A percentile compares a stretch with the other conserved stretches of the same genome.
These are phyloP conservation scores for Chaetodon auriga DNA, from an alignment of 2,113 vertebrate species.

Conservation along the genomic window DNA sequence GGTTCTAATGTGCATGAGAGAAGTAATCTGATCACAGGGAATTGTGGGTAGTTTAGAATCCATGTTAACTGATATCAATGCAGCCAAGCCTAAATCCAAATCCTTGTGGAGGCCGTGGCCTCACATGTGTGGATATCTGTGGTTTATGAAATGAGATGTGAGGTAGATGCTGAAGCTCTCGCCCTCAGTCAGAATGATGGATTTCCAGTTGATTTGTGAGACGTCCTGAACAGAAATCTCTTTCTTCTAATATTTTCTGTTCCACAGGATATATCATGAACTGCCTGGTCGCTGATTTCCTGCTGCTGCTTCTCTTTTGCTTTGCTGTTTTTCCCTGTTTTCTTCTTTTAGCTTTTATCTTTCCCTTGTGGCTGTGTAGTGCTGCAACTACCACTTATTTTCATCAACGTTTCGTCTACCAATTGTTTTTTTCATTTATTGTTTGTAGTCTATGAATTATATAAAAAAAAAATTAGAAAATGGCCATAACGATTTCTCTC, in stretches of 20 bases:
- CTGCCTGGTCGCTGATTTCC: not conserved
- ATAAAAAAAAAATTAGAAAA: too few species aligned
- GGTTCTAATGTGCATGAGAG: not conserved
- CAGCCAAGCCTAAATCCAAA: conserved; percentile 32
- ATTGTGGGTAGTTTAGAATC: conserved; percentile 17
- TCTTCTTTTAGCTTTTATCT: not conserved
- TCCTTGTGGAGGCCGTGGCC: not conserved
- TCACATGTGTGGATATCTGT: not conserved
- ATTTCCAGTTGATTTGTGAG: not conserved
- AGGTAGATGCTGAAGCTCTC: not conserved
- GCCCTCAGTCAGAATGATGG: not conserved
- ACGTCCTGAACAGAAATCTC: too few species aligned
- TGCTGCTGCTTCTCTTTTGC: not conserved
- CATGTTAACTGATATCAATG: conserved; percentile 38
- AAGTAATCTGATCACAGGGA: conserved; percentile 49
- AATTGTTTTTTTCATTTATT: too few species aligned
- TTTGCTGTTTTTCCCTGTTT: not conserved
- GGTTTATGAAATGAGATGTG: not conserved
- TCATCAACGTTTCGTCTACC: too few species aligned
- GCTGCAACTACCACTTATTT: not conserved
- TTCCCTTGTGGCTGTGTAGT: not conserved
- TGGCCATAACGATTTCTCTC: too few species aligned
- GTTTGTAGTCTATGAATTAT: too few species aligned
- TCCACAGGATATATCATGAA: not conserved
- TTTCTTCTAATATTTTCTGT: not conserved